Conservation (phyloP, 2,113 vertebrate species). For the Gavialis gangeticus region DNA sequence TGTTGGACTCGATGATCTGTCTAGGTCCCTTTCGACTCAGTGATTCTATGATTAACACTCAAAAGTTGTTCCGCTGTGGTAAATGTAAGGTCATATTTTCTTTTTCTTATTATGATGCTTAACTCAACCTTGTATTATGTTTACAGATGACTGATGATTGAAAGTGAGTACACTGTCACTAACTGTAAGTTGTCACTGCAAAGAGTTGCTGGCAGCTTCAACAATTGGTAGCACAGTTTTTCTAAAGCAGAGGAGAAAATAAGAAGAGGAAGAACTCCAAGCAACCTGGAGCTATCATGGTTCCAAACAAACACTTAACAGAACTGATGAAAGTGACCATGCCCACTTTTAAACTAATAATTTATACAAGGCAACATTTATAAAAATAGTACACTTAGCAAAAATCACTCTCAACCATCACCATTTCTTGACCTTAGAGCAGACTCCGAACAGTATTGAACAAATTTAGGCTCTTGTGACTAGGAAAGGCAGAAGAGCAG, state of each 20-base stretch:
- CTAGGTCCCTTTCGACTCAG: no score
- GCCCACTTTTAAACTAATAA: background rate
- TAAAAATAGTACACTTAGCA: accelerated
- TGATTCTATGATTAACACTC: background rate
- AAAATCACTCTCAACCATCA: background rate
- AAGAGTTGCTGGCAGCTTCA: background rate
- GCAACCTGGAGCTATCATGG: background rate
- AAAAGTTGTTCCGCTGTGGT: background rate
- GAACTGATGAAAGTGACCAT: no score
- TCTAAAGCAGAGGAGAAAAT: constrained; percentile 28
- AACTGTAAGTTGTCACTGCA: background rate
- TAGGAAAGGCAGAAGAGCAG: background rate
- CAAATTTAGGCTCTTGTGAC: background rate
- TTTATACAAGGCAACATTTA: background rate
- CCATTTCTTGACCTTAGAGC: accelerated
- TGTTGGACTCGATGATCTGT: no score
- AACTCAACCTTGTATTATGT: accelerated
- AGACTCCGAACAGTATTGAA: background rate
- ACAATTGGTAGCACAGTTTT: background rate
- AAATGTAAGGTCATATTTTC: background rate
- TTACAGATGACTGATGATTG: background rate
- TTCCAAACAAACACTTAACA: background rate
- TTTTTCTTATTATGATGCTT: accelerated
- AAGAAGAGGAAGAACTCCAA: constrained; percentile 49
- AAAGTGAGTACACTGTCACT: background rate